Base-by-base conservation (phyloP, 2,888 invertebrate genomes). In the Cremastobaeus sp. region DNA sequence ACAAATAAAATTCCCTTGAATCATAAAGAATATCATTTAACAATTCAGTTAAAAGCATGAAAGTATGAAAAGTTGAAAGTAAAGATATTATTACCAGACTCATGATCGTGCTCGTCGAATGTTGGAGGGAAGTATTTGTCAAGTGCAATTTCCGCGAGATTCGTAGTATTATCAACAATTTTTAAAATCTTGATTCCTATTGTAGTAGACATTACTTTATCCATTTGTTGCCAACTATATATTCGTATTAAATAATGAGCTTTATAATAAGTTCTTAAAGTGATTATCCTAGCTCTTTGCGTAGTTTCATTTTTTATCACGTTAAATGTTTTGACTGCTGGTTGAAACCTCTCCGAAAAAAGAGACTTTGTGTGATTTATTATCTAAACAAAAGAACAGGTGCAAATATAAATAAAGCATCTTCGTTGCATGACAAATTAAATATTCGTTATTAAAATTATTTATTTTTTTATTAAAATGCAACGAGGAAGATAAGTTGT, bases 151-250 rank as follows among this genome's bases (percentile, higher is more conserved):
- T 94, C 93, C 17, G 94, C 94, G 74, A 92, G 89, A 4, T 90
- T 90, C 4, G 93, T 91, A 47, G 93, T 92, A 1, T 89, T 89
- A 83, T 94, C 93, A 8, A 94, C 90, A 59, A 92, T 91, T 79
- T 89, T 89, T 41, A 93, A 88, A 0, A 93, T 93, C 85, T 91
- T 90, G 84, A 91, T 91, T n/a, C 93, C 93, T 79, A 92, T 92
- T 59, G 92, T 91, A 3, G 93, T 92, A 14, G 92, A 91, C 78
- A 93, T 89, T 30, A 93, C 90, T 57, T 91, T 91, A 82, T 93
- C 93, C 17, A 93, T 93, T 81, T 93, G 92, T 68, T 92, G 90
- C 92, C 93, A 93, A 54, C 93, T 92, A 4, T 92, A 89, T 81
- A 92, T 91, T 85, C 92, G 92, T 12, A 50, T 59, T 25, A 93